Evolutionary conservation across 2,888 invertebrate species (phyloP).

Genomic region (Cephonodes hylas): DNA sequence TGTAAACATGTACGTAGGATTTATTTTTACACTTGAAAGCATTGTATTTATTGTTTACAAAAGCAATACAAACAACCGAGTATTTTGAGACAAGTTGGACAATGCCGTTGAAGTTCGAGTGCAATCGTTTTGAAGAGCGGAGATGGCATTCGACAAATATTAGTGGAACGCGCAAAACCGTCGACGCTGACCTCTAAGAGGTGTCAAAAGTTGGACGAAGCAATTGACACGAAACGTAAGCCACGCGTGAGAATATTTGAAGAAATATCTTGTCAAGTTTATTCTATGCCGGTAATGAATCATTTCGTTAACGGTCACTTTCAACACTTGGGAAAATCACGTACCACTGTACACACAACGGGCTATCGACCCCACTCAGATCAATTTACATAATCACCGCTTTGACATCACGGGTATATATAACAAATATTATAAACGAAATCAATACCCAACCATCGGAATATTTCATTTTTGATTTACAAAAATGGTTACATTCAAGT

Average conservation of each 20-base stretch:
- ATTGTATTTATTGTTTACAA: constrained; percentile 16
- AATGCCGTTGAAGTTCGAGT: constrained; percentile 42
- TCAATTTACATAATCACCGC: constrained; percentile 61
- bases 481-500: constrained; percentile 22
- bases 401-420: constrained; percentile 42
- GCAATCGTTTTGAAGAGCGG: constrained; percentile 44
- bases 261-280: constrained; percentile 73
- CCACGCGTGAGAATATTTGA: constrained; percentile 77
- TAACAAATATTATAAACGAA: constrained; percentile 34
- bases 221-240: constrained; percentile 66
- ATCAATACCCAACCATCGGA: constrained; percentile 30
- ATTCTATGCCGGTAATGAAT: constrained; percentile 75
- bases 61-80: constrained; percentile 31
- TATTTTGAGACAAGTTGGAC: constrained; percentile 33
- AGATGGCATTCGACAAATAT: constrained; percentile 62
- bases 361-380: constrained; percentile 54
- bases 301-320: constrained; percentile 73
- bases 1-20: background rate
- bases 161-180: constrained; percentile 60
- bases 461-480: constrained; percentile 30
- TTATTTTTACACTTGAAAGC: background rate
- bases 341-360: constrained; percentile 50
- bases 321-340: constrained; percentile 62
- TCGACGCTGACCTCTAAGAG: constrained; percentile 66
- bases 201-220: constrained; percentile 70